Conservation (phyloP, 2,888 invertebrate species). For the Phlogophora meticulosa region DNA sequence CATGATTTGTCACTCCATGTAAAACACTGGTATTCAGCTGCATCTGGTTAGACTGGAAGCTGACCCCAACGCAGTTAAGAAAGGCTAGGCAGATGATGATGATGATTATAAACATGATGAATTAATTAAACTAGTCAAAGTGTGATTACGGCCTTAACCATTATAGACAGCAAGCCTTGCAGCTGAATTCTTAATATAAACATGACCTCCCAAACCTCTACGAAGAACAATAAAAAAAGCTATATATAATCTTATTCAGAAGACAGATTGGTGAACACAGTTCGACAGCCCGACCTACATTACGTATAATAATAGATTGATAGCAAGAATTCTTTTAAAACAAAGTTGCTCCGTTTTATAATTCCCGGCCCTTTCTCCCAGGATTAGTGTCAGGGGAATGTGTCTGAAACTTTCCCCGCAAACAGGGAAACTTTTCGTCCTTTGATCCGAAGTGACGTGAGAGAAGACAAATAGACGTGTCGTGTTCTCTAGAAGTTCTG, state of each 20-base stretch:
- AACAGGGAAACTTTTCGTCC: conserved; percentile 58
- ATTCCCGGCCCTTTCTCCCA: conserved; percentile 54
- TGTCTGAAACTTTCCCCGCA: conserved; percentile 55
- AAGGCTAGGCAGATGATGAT: too few relatives aligned
- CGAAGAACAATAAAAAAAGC: not conserved
- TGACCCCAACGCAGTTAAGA: too few relatives aligned
- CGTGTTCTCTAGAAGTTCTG: conserved; percentile 48
- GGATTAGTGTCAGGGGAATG: conserved; percentile 64
- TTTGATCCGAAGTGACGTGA: conserved; percentile 57
- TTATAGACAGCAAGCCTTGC: too few relatives aligned
- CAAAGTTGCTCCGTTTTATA: conserved; percentile 55
- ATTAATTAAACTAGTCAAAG: too few relatives aligned
- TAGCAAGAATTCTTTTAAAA: conserved; percentile 36
- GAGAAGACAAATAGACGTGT: conserved; percentile 62
- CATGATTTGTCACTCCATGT: too few relatives aligned
- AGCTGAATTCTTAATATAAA: not conserved
- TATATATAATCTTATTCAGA: conserved; percentile 19
- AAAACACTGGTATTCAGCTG: too few relatives aligned
- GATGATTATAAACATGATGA: too few relatives aligned
- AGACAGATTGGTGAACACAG: conserved; percentile 24
- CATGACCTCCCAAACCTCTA: not conserved
- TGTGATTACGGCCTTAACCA: too few relatives aligned
- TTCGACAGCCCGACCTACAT: conserved; percentile 34
- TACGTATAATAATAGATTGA: conserved; percentile 34
- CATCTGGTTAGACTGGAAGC: too few relatives aligned